Evolutionary conservation across 2,797 vertebrate genomes (phyloP).

Genomic region (Sebastes trivittatus): DNA sequence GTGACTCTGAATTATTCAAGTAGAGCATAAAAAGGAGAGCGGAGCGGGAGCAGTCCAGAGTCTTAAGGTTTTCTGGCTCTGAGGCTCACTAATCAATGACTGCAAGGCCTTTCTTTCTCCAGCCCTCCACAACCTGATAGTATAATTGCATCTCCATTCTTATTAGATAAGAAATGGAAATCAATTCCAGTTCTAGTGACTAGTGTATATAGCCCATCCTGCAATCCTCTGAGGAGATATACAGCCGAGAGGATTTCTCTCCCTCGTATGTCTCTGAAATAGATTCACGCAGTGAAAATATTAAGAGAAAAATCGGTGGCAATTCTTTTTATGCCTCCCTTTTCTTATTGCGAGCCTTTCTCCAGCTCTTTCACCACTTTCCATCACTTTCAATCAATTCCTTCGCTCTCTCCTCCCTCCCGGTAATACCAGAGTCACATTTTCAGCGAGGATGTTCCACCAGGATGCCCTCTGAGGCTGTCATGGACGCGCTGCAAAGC

Average conservation of each 20-base stretch:
- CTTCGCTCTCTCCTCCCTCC: neutral
- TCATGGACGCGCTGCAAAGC: conserved; percentile 28
- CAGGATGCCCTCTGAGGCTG: conserved; percentile 34
- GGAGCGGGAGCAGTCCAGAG: neutral
- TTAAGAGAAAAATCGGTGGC: neutral
- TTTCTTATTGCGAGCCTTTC: neutral
- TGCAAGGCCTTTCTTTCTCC: conserved; percentile 15
- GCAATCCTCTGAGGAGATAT: conserved; percentile 16
- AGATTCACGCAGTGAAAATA: conserved; percentile 33
- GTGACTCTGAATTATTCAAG: conserved; percentile 10
- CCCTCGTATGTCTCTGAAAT: conserved; percentile 11
- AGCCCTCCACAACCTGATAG: conserved; percentile 17
- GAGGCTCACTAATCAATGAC: conserved; percentile 23
- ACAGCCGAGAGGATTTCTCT: conserved; percentile 11
- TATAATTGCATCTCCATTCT: conserved; percentile 56
- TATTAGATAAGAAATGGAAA: conserved; percentile 55
- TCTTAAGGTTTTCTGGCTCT: conserved; percentile 1
- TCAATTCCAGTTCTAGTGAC: conserved; percentile 44
- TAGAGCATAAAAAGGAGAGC: neutral
- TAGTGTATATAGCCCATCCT: neutral
- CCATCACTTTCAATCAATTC: conserved; percentile 31
- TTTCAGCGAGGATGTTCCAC: conserved; percentile 48
- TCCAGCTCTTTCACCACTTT: conserved; percentile 10
- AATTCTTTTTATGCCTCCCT: neutral
- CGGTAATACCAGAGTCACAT: conserved; percentile 29